These are phyloP conservation scores for Scrobipalpa atriplicella DNA, from an alignment of 2,888 invertebrate species.

Conservation along the genomic window DNA sequence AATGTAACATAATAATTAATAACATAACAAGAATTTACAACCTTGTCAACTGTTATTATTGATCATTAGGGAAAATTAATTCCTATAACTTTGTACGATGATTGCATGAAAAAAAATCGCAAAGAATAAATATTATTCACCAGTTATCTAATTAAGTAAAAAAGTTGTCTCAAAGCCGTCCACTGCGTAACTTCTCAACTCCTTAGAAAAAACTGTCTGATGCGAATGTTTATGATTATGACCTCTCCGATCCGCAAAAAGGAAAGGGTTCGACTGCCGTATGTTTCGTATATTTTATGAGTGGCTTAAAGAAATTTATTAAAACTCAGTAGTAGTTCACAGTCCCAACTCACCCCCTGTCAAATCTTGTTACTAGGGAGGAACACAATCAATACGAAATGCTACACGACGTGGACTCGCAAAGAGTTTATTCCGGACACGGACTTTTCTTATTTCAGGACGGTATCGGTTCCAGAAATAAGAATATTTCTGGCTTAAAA, in stretches of 20 bases:
- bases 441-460: neutral
- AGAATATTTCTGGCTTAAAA: neutral
- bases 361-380: conserved; percentile 22
- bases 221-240: neutral
- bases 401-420: conserved; percentile 21
- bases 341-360: conserved; percentile 21
- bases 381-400: conserved; percentile 26
- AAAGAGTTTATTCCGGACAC: conserved; percentile 25
- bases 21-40: no score
- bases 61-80: no score
- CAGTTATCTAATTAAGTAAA: no score
- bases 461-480: neutral
- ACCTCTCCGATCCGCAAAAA: conserved; percentile 6
- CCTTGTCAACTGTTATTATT: no score
- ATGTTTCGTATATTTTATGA: conserved; percentile 18
- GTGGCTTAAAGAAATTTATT: conserved; percentile 14
- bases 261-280: neutral
- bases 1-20: no score
- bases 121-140: no score
- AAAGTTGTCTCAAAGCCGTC: no score
- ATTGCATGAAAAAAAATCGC: no score
- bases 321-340: conserved; percentile 14
- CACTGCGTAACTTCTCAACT: no score
- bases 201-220: neutral
- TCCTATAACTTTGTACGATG: no score